phyloP scores from a whole-genome alignment of 2,888 invertebrate species.

The Pilophorus perplexus region DNA sequence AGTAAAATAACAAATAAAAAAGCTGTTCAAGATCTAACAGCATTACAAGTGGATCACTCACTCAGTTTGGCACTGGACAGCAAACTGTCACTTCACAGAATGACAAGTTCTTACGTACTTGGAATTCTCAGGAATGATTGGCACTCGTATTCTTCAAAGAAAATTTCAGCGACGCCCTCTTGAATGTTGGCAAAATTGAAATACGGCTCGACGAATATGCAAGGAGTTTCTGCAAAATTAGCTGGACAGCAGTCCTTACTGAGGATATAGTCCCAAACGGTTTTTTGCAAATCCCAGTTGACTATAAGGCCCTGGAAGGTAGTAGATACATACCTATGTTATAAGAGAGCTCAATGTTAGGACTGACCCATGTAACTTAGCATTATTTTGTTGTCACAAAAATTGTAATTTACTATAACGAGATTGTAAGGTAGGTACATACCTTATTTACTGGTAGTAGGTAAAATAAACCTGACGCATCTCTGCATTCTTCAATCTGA shows the following conservation, averaged over 20 bases:
- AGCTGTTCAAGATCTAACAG: no score
- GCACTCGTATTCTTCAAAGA: constrained; percentile 97
- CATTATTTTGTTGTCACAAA: no score
- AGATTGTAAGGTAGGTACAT: constrained; percentile 58
- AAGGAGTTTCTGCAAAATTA: constrained; percentile 70
- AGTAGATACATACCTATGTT: no score
- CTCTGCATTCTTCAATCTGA: constrained; percentile 94
- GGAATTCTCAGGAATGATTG: constrained; percentile 76
- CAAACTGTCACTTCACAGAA: no score
- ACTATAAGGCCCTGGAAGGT: constrained; percentile 73
- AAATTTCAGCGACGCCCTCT: constrained; percentile 91
- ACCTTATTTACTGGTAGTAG: constrained; percentile 87
- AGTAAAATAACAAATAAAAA: no score
- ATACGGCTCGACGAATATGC: constrained; percentile 90
- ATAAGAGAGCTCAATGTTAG: no score
- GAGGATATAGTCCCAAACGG: constrained; percentile 94
- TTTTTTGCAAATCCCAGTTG: constrained; percentile 95
- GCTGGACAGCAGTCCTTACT: constrained; percentile 79
- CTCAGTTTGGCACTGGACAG: no score
- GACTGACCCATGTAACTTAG: no score
- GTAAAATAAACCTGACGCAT: constrained; percentile 91
- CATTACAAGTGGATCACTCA: no score
- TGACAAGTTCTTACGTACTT: no score
- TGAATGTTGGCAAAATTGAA: constrained; percentile 90
- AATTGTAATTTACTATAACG: constrained; percentile 92